Evolutionary conservation across 2,113 vertebrate species (phyloP), one percentile per base, ranked within the genome.

Genomic region (Vombatus ursinus): DNA sequence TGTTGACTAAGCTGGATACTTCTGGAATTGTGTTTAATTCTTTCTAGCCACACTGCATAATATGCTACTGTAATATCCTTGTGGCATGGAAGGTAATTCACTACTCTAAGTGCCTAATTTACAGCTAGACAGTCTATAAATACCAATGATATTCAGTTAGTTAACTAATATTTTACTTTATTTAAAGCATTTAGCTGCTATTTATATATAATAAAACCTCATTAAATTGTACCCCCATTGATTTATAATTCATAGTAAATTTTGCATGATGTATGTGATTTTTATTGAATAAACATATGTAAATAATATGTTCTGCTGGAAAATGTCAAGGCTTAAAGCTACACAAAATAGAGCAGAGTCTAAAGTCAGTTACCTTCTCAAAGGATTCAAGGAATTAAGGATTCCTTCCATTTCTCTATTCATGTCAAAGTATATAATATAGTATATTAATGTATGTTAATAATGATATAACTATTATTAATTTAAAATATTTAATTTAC

Each of bases 241-340:
- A 94, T 44, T 92, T 84, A 94, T 84, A 44, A 44, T 48, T 96
- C 93, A n/a, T 61, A 12, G 92, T 91, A n/a, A 84, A 91, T 94
- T 92, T 14, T 94, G 28, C 0, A 50, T 47, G 19, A 25, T 54
- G 4, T 49, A n/a, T 2, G 19, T 49, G 25, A 93, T 19, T 44
- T 61, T 93, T 47, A n/a, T 50, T 50, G 91, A 84, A 28, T 61
- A 91, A 77, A 26, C 53, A 49, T 94, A 1, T 95, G 2, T 92
- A 53, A 91, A 25, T 91, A 92, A 68, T 11, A 54, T 48, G 49
- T 77, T 25, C 14, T 7, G 8, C 26, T 93, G 25, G 44, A 92
- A 50, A 91, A 93, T 95, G 92, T 90, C 5, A 92, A 96, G 89
- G 37, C 94, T 91, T 96, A 23, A 7, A 24, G 84, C 11, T 61